These are phyloP conservation scores for Paralichthys olivaceus DNA, from an alignment of 2,113 vertebrate genomes.

Conservation along the genomic window DNA sequence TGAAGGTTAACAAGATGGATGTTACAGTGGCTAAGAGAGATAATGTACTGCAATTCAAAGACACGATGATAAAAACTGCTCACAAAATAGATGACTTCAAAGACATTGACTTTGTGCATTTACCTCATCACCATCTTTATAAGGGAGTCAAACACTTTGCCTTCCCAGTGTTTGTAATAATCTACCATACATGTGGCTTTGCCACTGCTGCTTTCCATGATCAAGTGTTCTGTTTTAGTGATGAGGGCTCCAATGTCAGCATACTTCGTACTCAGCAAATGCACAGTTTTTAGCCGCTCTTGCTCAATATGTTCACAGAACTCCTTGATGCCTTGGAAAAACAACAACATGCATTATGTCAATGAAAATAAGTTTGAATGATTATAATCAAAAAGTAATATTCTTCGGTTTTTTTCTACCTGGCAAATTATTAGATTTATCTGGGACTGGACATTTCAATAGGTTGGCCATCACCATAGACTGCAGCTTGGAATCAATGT, in stretches of 20 bases:
- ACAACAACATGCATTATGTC: constrained; percentile 1
- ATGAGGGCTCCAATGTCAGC: constrained; percentile 87
- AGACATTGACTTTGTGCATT: neutral
- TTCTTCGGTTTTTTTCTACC: constrained; percentile 76
- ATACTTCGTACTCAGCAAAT: constrained; percentile 85
- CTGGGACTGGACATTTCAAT: constrained; percentile 84
- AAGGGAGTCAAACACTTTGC: constrained; percentile 84
- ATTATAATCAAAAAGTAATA: constrained; percentile 6
- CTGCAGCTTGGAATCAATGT: constrained; percentile 84
- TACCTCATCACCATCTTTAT: constrained; percentile 90
- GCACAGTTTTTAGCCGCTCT: constrained; percentile 84
- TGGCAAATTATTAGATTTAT: constrained; percentile 78
- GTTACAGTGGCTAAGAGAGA: neutral
- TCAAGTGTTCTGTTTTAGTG: constrained; percentile 87
- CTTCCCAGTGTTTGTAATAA: constrained; percentile 92
- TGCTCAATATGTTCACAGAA: constrained; percentile 88
- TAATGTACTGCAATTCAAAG: neutral
- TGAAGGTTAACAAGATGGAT: constrained; percentile 18
- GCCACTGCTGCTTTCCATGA: constrained; percentile 87
- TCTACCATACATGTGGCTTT: constrained; percentile 84
- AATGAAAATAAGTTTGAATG: neutral
- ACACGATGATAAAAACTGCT: neutral
- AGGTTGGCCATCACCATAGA: constrained; percentile 87
- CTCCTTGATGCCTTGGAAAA: constrained; percentile 85
- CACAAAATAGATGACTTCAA: neutral